Conservation (phyloP, 2,113 vertebrate genomes). For the Scatophagus argus region DNA sequence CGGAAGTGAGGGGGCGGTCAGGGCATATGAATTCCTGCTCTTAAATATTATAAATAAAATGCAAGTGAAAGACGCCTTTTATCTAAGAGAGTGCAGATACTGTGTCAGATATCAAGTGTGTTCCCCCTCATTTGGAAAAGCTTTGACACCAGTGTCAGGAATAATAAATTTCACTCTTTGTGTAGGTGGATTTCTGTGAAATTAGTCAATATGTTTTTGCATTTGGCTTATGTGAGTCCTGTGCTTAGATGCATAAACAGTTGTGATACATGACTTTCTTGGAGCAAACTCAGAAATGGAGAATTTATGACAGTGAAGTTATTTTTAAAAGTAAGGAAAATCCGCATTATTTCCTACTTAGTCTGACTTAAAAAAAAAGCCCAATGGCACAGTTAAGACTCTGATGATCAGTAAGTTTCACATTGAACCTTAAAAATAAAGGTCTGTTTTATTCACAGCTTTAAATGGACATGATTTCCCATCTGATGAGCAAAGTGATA, state of each 20-base stretch:
- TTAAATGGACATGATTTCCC: not conserved
- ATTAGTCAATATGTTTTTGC: slow-evolving; percentile 28
- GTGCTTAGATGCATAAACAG: slow-evolving; percentile 22
- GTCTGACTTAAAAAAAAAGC: slow-evolving; percentile 12
- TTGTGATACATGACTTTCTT: slow-evolving; percentile 23
- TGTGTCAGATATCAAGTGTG: slow-evolving; percentile 30
- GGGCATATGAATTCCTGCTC: slow-evolving; percentile 24
- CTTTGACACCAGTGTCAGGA: slow-evolving; percentile 41
- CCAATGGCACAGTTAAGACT: no score
- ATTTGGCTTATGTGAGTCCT: not conserved
- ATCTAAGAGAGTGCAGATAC: slow-evolving; percentile 18
- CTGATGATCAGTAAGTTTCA: not conserved
- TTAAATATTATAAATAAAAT: slow-evolving; percentile 35
- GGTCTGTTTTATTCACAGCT: not conserved
- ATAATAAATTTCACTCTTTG: slow-evolving; percentile 31
- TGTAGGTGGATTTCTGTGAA: slow-evolving; percentile 54
- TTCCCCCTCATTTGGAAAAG: slow-evolving; percentile 12
- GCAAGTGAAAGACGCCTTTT: not conserved
- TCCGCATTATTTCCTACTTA: not conserved
- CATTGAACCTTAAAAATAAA: not conserved
- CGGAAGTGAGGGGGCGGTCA: not conserved
- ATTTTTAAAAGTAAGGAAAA: slow-evolving; percentile 10
- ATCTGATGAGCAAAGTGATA: not conserved
- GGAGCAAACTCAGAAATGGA: slow-evolving; percentile 31
- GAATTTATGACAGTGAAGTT: slow-evolving; percentile 14